Evolutionary conservation across 1,140 invertebrate genomes (phyloP).

Genomic region (Rhopalosiphum maidis): DNA sequence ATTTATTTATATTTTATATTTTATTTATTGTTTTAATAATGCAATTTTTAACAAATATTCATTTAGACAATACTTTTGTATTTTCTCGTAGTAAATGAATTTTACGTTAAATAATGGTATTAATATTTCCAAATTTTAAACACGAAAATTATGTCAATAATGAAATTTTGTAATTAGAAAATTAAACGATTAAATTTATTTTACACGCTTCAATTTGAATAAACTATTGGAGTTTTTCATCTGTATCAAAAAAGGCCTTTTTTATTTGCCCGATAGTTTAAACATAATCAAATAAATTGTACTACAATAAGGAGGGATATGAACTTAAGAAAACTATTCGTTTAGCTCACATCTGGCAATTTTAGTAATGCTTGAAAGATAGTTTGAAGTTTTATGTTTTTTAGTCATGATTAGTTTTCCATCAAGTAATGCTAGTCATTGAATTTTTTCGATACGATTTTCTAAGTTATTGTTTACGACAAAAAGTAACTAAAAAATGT

Average conservation of each 20-base stretch:
- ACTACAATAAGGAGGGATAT: neutral
- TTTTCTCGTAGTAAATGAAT: neutral
- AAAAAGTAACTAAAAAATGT: neutral
- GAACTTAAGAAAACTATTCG: neutral
- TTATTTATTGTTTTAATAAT: neutral
- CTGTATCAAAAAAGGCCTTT: neutral
- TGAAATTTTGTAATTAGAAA: neutral
- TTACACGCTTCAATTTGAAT: neutral
- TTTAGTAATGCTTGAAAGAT: neutral
- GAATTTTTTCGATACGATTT: neutral
- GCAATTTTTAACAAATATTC: neutral
- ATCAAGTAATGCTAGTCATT: conserved; percentile 18
- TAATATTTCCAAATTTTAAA: neutral
- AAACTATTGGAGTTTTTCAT: neutral
- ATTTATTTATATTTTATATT: neutral
- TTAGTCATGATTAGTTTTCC: neutral
- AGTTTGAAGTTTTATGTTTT: conserved; percentile 1
- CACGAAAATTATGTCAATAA: neutral
- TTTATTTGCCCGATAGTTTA: neutral
- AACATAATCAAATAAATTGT: conserved; percentile 5
- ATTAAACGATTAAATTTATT: neutral
- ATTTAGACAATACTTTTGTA: neutral
- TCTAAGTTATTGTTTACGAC: neutral
- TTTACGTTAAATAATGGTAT: neutral
- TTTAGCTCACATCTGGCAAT: conserved; percentile 20